Base-by-base conservation (phyloP, 2,797 vertebrate species). In the Gorsachius magnificus region DNA sequence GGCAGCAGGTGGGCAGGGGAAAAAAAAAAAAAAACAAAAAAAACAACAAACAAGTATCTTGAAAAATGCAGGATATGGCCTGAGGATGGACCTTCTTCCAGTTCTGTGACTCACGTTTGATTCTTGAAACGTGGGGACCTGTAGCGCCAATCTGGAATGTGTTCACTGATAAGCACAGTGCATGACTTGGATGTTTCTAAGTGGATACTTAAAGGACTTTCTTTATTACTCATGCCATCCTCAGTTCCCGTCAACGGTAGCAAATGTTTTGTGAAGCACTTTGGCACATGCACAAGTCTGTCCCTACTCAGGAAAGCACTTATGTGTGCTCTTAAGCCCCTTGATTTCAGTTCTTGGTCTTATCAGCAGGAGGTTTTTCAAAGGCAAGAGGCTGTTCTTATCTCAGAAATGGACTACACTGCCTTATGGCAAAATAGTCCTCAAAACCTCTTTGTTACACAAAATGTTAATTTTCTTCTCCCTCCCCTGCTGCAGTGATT, bases 281-380 rank as follows among this genome's bases (percentile, higher is more conserved):
- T 43, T 48, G 60, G 21, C 17, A 36, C 31, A 8, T 10, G n/a
- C 17, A 41, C n/a, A 8, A 10, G 29, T 58, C 60, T 65, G 26
- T 48, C 56, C 31, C 31, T 58, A 2, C 36, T 87, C 48, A 11
- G n/a, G 31, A 41, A 72, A 77, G 19, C 58, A 58, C 13, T 85
- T 71, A 46, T 29, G 5, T 16, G 17, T 43, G 29, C 79, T 85
- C 56, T 82, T 63, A 82, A 87, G 29, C 26, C 63, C 46, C 58
- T 84, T 58, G 43, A 64, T 78, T 94, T 89, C 81, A 79, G 35
- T 63, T 93, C 28, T 53, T 21, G 16, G 20, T 51, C 83, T 87
- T 69, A 60, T 85, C 75, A 80, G 74, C 56, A n/a, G 51, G 64
- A 83, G 31, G 9, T 16, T 91, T 92, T 60, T 66, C 63, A 66